Evolutionary conservation across 2,113 vertebrate genomes (phyloP).

Genomic region (Oenanthe oenanthe): DNA sequence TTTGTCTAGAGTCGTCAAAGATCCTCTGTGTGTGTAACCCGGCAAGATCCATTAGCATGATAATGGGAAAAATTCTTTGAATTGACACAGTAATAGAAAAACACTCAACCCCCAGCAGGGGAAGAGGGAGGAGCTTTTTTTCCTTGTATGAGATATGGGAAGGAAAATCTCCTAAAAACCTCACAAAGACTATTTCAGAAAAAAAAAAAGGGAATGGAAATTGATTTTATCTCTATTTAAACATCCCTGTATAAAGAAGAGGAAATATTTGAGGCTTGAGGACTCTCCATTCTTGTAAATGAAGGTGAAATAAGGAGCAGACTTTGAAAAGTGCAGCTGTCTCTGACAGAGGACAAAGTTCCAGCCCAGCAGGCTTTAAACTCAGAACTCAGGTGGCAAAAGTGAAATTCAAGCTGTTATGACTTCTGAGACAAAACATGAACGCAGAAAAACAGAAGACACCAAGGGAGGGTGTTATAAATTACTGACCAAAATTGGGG

Average conservation of each 20-base stretch:
- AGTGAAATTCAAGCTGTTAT: not conserved
- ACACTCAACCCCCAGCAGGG: too few species aligned
- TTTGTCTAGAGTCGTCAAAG: too few species aligned
- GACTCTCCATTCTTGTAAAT: not conserved
- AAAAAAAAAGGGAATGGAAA: too few species aligned
- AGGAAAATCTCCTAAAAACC: not conserved
- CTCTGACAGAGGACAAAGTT: not conserved
- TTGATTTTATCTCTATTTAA: not conserved
- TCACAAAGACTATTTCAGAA: not conserved
- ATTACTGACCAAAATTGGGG: too few species aligned
- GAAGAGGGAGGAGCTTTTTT: rapidly evolving
- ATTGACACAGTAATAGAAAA: too few species aligned
- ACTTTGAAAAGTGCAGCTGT: not conserved
- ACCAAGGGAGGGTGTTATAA: not conserved
- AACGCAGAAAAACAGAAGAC: not conserved
- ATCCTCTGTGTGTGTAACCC: too few species aligned
- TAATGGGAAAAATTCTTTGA: too few species aligned
- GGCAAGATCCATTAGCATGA: too few species aligned
- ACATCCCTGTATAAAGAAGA: rapidly evolving
- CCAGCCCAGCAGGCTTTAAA: not conserved
- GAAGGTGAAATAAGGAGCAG: not conserved
- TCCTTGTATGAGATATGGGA: rapidly evolving
- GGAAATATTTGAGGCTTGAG: not conserved
- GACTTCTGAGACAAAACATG: not conserved
- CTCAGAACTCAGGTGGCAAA: not conserved